Conservation (phyloP, 1,140 invertebrate genomes). For the Drosophila watanabei region DNA sequence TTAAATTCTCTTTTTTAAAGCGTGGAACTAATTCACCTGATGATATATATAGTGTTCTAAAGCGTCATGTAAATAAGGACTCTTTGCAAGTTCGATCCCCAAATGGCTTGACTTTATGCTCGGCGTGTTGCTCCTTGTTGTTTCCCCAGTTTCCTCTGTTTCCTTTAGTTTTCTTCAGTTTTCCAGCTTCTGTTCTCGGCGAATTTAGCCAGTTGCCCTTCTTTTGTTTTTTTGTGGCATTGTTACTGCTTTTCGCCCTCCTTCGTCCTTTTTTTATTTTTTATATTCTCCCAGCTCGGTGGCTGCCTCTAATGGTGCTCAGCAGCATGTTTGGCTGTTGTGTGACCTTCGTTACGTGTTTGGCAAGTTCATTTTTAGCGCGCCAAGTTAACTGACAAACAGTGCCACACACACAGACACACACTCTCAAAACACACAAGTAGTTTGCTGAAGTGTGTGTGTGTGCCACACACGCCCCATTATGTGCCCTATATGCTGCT, state of each 20-base stretch:
- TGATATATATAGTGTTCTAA: background rate
- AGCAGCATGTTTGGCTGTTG: slow-evolving; percentile 46
- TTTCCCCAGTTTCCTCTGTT: background rate
- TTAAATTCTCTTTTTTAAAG: background rate
- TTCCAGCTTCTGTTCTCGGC: background rate
- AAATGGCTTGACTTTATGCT: slow-evolving; percentile 6
- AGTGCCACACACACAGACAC: slow-evolving; percentile 58
- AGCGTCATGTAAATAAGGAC: slow-evolving; percentile 13
- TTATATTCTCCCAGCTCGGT: slow-evolving; percentile 19
- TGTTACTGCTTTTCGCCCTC: background rate
- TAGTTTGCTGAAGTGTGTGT: slow-evolving; percentile 56
- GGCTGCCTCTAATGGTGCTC: slow-evolving; percentile 55
- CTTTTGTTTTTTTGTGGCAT: slow-evolving; percentile 14
- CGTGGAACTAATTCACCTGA: background rate
- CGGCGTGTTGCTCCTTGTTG: slow-evolving; percentile 6
- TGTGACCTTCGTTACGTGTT: slow-evolving; percentile 83
- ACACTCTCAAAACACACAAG: slow-evolving; percentile 69
- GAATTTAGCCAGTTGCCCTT: slow-evolving; percentile 20
- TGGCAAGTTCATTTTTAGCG: slow-evolving; percentile 82
- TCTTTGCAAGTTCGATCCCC: slow-evolving; percentile 28
- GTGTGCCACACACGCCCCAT: slow-evolving; percentile 62
- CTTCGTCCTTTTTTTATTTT: background rate
- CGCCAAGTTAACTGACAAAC: slow-evolving; percentile 67
- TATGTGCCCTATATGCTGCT: slow-evolving; percentile 69
- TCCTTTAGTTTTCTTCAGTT: background rate